Percentiles rank a stretch among this genome's conserved stretches.
Evolutionary conservation across 1,140 invertebrate species (phyloP).

Genomic region (Lordiphosa stackelbergi): DNA sequence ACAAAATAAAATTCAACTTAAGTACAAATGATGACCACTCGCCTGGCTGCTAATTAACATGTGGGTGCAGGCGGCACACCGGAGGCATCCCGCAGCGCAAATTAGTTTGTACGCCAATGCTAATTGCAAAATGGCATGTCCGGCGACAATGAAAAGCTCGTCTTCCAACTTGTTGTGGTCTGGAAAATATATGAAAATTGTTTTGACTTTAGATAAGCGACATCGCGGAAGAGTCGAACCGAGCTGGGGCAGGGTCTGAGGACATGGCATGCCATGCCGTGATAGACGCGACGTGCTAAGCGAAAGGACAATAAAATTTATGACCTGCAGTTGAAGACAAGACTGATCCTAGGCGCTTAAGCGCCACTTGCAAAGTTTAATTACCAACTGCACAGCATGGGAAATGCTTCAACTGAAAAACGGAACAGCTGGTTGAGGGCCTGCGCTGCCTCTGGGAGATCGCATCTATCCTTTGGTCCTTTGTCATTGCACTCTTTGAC

Average conservation of each 20-base stretch:
- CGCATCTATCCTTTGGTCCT: conserved; percentile 29
- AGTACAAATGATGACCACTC: conserved; percentile 67
- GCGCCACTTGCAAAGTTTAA: conserved; percentile 63
- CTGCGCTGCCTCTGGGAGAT: too few relatives aligned
- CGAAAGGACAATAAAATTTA: conserved; percentile 69
- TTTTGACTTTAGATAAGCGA: conserved; percentile 76
- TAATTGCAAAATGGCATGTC: conserved; percentile 72
- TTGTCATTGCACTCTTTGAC: conserved; percentile 20
- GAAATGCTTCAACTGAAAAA: conserved; percentile 10
- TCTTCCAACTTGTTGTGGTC: conserved; percentile 22
- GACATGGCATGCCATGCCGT: conserved; percentile 40
- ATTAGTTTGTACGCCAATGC: conserved; percentile 76
- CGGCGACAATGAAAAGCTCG: conserved; percentile 58
- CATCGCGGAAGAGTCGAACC: conserved; percentile 34
- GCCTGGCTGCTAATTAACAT: conserved; percentile 68
- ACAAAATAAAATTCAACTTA: conserved; percentile 77
- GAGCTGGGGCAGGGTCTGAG: conserved; percentile 7
- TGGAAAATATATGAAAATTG: conserved; percentile 74
- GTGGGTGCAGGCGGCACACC: conserved; percentile 50
- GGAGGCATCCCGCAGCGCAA: conserved; percentile 65
- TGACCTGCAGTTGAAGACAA: conserved; percentile 61
- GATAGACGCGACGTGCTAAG: conserved; percentile 55
- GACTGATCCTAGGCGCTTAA: conserved; percentile 30
- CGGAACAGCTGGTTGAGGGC: conserved; percentile 55
- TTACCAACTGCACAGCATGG: conserved; percentile 34